Evolutionary conservation across 2,888 invertebrate species (phyloP).

Genomic region (Tholera decimalis): DNA sequence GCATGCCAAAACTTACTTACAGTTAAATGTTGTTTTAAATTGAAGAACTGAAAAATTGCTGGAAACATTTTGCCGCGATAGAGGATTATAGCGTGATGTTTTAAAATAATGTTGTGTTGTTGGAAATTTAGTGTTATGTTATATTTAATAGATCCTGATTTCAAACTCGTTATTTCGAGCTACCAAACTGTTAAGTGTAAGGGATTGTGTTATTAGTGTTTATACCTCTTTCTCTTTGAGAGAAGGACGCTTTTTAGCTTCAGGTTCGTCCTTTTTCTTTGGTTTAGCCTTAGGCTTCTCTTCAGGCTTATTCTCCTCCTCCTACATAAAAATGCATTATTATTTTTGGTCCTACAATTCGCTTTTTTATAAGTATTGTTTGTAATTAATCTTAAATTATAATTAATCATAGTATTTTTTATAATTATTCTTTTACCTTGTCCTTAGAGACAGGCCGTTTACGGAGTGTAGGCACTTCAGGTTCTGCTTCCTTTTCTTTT

Average conservation of each 20-base stretch:
- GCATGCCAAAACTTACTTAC: slow-evolving; percentile 69
- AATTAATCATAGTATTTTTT: neutral
- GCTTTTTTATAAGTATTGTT: slow-evolving; percentile 2
- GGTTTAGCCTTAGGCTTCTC: slow-evolving; percentile 87
- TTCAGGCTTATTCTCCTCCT: slow-evolving; percentile 86
- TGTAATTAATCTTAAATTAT: slow-evolving; percentile 13
- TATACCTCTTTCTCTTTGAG: slow-evolving; percentile 88
- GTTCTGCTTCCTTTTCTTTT: slow-evolving; percentile 85
- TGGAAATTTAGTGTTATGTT: slow-evolving; percentile 69
- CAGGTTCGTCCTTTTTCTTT: slow-evolving; percentile 82
- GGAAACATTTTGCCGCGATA: slow-evolving; percentile 63
- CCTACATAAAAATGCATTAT: slow-evolving; percentile 75
- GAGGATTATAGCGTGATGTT: slow-evolving; percentile 67
- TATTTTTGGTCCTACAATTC: slow-evolving; percentile 22
- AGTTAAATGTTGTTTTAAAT: slow-evolving; percentile 38
- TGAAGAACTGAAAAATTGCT: slow-evolving; percentile 47
- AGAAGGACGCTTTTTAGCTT: slow-evolving; percentile 85
- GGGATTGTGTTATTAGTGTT: slow-evolving; percentile 58
- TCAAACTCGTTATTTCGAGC: slow-evolving; percentile 63
- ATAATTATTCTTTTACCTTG: slow-evolving; percentile 78
- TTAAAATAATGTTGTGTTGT: slow-evolving; percentile 48
- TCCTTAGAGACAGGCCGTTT: slow-evolving; percentile 86
- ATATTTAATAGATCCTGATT: slow-evolving; percentile 55
- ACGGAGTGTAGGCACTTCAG: slow-evolving; percentile 84
- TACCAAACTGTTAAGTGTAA: slow-evolving; percentile 69